Conservation (phyloP, 2,888 invertebrate species). For the Escarpia spicata region DNA sequence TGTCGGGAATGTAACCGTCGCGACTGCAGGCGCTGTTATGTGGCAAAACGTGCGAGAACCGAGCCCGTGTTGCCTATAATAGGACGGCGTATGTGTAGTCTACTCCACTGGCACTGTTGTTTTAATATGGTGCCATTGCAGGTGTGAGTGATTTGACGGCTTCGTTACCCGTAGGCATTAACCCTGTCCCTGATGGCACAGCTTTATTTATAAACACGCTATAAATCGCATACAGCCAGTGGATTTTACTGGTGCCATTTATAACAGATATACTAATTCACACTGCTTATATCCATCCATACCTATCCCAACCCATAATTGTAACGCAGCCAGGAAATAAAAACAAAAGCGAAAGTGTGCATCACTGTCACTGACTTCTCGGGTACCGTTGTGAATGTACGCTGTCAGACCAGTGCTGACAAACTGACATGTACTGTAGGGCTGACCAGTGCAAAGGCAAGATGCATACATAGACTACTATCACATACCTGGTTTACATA, state of each 20-base stretch:
- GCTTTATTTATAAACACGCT: background rate
- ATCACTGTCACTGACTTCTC: background rate
- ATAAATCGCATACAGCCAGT: background rate
- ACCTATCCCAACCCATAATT: background rate
- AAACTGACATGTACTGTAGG: no score
- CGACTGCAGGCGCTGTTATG: slow-evolving; percentile 12
- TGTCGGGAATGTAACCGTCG: slow-evolving; percentile 1
- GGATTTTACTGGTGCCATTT: background rate
- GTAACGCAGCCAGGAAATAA: background rate
- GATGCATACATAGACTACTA: background rate
- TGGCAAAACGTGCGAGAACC: background rate
- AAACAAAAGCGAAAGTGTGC: slow-evolving; percentile 1
- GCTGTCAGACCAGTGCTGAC: no score
- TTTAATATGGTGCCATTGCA: background rate
- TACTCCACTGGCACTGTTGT: background rate
- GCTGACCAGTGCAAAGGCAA: background rate
- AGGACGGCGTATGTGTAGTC: background rate
- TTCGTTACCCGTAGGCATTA: background rate
- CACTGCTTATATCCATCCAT: background rate
- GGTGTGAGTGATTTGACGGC: background rate
- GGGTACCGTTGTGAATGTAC: background rate
- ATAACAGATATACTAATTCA: background rate
- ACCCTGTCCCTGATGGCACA: background rate
- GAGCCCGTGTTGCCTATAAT: background rate
- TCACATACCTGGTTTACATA: slow-evolving; percentile 24